These are phyloP conservation scores for Gymnarchus niloticus DNA, from an alignment of 2,113 vertebrate species.

Conservation along the genomic window DNA sequence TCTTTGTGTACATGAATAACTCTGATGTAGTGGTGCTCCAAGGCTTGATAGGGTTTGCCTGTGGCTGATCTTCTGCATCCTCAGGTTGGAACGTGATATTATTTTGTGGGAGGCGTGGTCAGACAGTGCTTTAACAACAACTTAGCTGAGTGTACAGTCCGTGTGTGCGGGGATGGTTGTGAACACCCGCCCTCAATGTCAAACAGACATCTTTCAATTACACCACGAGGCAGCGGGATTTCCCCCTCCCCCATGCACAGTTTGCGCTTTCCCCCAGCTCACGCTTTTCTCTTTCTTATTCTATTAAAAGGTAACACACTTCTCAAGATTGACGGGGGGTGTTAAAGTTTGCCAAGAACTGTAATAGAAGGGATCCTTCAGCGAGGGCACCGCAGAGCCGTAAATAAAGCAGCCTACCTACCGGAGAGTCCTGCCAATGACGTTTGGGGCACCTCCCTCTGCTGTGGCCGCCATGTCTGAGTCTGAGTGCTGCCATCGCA, in stretches of 20 bases:
- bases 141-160: neutral
- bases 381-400: neutral
- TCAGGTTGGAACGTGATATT: neutral
- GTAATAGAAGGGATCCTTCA: neutral
- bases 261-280: neutral
- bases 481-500: no score
- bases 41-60: neutral
- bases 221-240: neutral
- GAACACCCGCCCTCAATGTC: neutral
- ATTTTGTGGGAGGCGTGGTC: neutral
- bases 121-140: neutral
- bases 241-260: neutral
- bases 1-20: no score
- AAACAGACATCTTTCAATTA: slow-evolving; percentile 29
- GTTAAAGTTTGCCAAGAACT: neutral
- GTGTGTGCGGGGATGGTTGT: neutral
- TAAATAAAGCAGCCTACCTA: neutral
- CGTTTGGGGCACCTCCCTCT: neutral
- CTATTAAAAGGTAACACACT: neutral
- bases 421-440: neutral
- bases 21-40: neutral
- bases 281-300: neutral
- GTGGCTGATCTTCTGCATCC: neutral
- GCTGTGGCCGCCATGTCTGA: neutral
- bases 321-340: neutral